Conservation (phyloP, 1,140 invertebrate species). For the Bombus balteatus region DNA sequence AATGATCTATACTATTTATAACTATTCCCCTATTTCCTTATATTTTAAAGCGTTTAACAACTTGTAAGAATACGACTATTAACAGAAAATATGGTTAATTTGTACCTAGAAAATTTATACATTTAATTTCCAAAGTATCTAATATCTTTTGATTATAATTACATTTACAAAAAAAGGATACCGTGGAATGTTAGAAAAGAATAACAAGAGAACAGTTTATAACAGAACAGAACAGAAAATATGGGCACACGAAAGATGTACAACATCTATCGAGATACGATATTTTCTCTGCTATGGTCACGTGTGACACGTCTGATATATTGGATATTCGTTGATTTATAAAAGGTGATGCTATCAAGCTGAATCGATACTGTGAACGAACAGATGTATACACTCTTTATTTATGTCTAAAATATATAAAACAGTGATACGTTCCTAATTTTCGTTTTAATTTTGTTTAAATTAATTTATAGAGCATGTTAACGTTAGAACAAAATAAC, state of each 20-base stretch:
- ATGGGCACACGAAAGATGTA: constrained; percentile 10
- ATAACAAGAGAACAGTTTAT: not conserved
- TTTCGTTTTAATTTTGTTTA: not conserved
- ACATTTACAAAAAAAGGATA: too few species aligned
- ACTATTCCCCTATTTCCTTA: not conserved
- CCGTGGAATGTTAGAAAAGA: too few species aligned
- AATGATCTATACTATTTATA: not conserved
- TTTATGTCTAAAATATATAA: not conserved
- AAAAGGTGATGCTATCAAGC: constrained; percentile 16
- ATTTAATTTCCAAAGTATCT: not conserved
- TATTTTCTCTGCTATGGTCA: constrained; percentile 38
- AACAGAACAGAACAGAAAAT: constrained; percentile 8
- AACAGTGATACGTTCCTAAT: not conserved
- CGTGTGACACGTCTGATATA: constrained; percentile 38
- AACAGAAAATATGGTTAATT: not conserved
- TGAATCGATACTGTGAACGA: constrained; percentile 1
- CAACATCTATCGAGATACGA: constrained; percentile 30
- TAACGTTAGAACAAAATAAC: too few species aligned
- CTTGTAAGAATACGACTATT: too few species aligned
- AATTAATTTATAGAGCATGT: too few species aligned
- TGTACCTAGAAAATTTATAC: not conserved
- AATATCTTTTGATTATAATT: too few species aligned
- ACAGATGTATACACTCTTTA: not conserved
- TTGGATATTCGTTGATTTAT: constrained; percentile 38
- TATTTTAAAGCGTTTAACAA: not conserved